phyloP scores from a whole-genome alignment of 2,888 invertebrate species.

The Mesorhabditis sp. region DNA sequence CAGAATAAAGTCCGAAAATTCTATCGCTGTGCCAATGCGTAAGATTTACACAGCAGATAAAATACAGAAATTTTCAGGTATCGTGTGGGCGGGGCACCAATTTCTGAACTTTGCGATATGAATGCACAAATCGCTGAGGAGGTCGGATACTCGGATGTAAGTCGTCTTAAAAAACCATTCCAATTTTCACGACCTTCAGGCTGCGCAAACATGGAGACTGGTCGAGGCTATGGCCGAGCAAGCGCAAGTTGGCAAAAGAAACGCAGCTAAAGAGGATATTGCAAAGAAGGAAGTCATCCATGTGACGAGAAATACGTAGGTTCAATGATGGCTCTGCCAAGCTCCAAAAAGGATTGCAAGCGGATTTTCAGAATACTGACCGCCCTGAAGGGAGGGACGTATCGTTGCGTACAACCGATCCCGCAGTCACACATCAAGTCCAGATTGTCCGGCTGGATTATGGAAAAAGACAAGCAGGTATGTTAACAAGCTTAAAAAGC shows the following conservation, averaged over 20 bases:
- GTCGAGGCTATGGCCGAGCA: slow-evolving; percentile 21
- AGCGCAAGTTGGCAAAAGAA: slow-evolving; percentile 14
- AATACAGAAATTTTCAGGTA: slow-evolving; percentile 16
- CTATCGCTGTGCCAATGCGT: slow-evolving; percentile 18
- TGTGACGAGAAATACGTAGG: not conserved
- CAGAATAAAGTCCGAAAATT: slow-evolving; percentile 16
- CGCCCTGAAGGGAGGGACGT: not conserved
- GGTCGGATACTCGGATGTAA: slow-evolving; percentile 10
- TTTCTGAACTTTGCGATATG: slow-evolving; percentile 11
- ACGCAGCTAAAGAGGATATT: slow-evolving; percentile 16
- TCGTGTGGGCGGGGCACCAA: slow-evolving; percentile 16
- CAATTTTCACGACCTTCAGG: slow-evolving; percentile 9
- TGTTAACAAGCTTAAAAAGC: not conserved
- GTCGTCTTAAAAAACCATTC: no score
- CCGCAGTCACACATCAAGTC: not conserved
- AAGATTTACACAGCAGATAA: not conserved
- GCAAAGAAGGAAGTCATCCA: not conserved
- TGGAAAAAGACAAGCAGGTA: slow-evolving; percentile 1
- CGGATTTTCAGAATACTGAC: not conserved
- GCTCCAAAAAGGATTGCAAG: no score
- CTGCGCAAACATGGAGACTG: slow-evolving; percentile 25
- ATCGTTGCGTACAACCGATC: not conserved
- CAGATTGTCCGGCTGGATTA: not conserved
- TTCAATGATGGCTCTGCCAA: no score
- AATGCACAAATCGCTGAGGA: slow-evolving; percentile 26